Conservation (phyloP, 2,797 vertebrate genomes). For the Myotis myotis region DNA sequence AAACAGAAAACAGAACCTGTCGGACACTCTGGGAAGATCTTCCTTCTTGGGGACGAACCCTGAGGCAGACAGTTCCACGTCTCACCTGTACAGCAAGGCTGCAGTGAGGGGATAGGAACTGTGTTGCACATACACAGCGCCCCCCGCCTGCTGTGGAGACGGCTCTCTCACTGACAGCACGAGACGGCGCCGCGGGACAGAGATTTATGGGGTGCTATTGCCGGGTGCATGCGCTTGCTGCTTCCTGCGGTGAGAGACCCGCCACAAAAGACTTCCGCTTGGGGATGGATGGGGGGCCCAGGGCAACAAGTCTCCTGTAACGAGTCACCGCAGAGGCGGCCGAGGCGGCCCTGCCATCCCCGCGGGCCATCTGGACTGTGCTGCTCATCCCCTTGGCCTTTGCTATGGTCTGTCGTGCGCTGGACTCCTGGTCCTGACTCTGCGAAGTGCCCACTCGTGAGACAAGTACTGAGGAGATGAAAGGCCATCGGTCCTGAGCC, state of each 20-base stretch:
- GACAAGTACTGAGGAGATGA: constrained; percentile 59
- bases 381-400: constrained; percentile 49
- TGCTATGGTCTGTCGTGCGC: constrained; percentile 47
- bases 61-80: background rate
- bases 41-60: background rate
- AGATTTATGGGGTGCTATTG: constrained; percentile 57
- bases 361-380: background rate
- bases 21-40: background rate
- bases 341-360: background rate
- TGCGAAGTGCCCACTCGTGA: constrained; percentile 59
- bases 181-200: constrained; percentile 36
- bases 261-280: constrained; percentile 23
- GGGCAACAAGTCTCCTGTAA: background rate
- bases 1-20: background rate
- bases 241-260: constrained; percentile 53
- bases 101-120: background rate
- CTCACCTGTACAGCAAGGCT: constrained; percentile 26
- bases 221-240: background rate
- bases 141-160: constrained; percentile 56
- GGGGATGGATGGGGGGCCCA: background rate
- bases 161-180: constrained; percentile 31
- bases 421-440: constrained; percentile 55
- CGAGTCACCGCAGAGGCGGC: constrained; percentile 10
- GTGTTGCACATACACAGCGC: background rate
- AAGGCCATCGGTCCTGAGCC: constrained; percentile 46